phyloP scores from a whole-genome alignment of 1,140 invertebrate genomes.

The Daktulosphaira vitifoliae region DNA sequence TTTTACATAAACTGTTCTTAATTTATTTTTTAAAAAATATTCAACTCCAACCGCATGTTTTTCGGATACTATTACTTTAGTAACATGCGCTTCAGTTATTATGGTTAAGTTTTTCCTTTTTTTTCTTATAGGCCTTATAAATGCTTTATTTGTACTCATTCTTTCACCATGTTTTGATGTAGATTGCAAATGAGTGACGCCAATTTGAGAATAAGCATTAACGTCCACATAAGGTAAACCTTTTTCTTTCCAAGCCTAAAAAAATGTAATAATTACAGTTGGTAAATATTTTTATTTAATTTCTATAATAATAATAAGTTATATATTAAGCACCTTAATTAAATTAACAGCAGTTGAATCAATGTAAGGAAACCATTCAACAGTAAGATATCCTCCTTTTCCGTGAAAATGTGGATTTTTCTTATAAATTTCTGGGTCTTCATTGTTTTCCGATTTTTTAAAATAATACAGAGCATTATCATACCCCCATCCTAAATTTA shows the following conservation, averaged over 20 bases:
- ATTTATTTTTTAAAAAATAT: conserved; percentile 57
- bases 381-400: conserved; percentile 51
- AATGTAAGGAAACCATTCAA: conserved; percentile 53
- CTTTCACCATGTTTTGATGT: conserved; percentile 55
- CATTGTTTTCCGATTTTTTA: conserved; percentile 56
- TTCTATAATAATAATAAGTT: no score
- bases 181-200: conserved; percentile 51
- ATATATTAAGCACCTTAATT: no score
- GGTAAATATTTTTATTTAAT: no score
- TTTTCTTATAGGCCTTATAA: conserved; percentile 58
- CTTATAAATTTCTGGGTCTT: conserved; percentile 39
- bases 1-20: conserved; percentile 57
- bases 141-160: conserved; percentile 57
- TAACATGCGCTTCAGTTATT: conserved; percentile 59
- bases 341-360: conserved; percentile 48
- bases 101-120: conserved; percentile 62
- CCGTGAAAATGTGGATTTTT: conserved; percentile 47
- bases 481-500: conserved; percentile 58
- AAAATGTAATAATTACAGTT: not conserved
- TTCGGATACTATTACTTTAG: conserved; percentile 55
- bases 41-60: conserved; percentile 45
- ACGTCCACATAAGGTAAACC: conserved; percentile 38
- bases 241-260: conserved; percentile 50
- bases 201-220: conserved; percentile 44
- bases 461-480: conserved; percentile 73